These are phyloP conservation scores for Hyalella azteca DNA, from an alignment of 2,888 invertebrate genomes.

Conservation along the genomic window DNA sequence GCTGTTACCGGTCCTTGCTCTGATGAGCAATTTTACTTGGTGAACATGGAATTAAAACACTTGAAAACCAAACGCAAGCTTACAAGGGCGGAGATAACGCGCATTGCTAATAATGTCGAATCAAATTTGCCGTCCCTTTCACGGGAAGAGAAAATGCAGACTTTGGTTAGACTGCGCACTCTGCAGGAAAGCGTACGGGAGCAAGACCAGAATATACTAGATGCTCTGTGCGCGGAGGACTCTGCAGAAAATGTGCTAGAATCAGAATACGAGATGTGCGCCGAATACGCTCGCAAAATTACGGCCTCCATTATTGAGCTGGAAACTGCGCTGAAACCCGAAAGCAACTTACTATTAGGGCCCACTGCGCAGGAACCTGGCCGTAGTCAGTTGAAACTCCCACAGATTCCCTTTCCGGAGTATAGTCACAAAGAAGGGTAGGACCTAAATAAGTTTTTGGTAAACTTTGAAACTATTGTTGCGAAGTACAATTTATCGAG, in stretches of 20 bases:
- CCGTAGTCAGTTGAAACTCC: background rate
- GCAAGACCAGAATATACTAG: too few relatives aligned
- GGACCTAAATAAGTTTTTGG: background rate
- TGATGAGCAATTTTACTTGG: too few relatives aligned
- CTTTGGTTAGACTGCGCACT: too few relatives aligned
- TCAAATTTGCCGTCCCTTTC: too few relatives aligned
- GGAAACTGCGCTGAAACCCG: background rate
- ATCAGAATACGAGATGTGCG: background rate
- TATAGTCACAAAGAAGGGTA: background rate
- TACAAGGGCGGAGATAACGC: too few relatives aligned
- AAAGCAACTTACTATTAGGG: background rate
- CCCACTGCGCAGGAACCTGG: background rate
- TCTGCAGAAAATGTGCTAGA: background rate
- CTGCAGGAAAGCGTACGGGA: too few relatives aligned
- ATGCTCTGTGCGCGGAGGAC: background rate
- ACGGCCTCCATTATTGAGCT: background rate
- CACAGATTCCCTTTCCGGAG: too few relatives aligned
- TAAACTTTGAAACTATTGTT: background rate
- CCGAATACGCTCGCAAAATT: background rate
- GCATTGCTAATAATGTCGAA: too few relatives aligned
- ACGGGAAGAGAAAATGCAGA: too few relatives aligned
- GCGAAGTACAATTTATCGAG: background rate
- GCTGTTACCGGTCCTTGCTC: too few relatives aligned
- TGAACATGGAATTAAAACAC: too few relatives aligned
- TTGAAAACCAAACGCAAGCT: too few relatives aligned